Base-by-base conservation (phyloP, 1,140 invertebrate species). In the Temnothorax longispinosus region DNA sequence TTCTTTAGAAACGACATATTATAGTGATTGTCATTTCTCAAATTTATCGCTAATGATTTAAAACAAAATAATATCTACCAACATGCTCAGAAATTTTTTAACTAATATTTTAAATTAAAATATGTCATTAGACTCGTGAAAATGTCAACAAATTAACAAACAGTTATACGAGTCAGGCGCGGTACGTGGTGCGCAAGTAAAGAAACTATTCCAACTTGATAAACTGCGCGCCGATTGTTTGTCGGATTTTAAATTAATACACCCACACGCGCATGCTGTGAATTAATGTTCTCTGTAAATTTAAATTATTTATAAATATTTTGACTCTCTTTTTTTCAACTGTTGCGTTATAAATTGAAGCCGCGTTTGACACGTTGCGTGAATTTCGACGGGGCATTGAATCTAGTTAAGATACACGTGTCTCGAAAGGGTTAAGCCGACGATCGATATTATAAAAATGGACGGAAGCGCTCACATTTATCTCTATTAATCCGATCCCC, bases 371-470 rank as follows among this genome's bases (percentile, higher is more conserved):
- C 35, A 54, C 4, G 18, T 52, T 38, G 18, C 3, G 35, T 32
- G 78, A 81, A 52, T 56, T 81, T 56, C 10, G 50, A 56, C 52
- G 13, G 21, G 21, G 11, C 50, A 56, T 56, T 44, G 50, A 75
- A 15, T 62, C 56, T 11, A 71, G 47, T 71, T 71, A 81, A 75
- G 54, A 44, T 75, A 84, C 52, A 74, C 18, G 65, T 54, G 38
- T 56, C 78, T 35, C 78, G 15, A n/a, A 38, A 75, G 69, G 54
- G 41, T 84, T 60, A 62, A 74, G 52, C 27, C 27, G 13, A 27
- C 32, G 6, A 80, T 69, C 35, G 77, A 80, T 69, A 69, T 50
- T 69, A 69, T 75, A 38, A 44, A 74, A 60, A 75, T 60, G 54
- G 5, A 60, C 13, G 69, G 44, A 47, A 84, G 56, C 50, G 80